These are phyloP conservation scores for Ictidomys tridecemlineatus DNA, from an alignment of 2,113 vertebrate species.

Conservation along the genomic window DNA sequence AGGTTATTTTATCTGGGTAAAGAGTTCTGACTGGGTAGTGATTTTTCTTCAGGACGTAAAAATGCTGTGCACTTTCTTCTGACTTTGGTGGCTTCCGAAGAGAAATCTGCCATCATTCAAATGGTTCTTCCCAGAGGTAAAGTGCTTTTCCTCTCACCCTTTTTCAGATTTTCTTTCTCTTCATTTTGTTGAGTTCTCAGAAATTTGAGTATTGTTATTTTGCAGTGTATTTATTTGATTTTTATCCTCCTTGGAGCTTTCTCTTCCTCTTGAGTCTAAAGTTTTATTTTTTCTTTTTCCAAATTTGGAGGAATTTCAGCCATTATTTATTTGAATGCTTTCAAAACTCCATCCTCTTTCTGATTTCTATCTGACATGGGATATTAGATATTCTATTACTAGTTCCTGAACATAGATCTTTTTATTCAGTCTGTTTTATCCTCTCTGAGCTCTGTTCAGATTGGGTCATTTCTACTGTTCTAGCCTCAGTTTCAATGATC, in stretches of 20 bases:
- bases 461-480: too few relatives aligned
- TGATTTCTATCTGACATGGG: too few relatives aligned
- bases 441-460: too few relatives aligned
- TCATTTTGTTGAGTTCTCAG: too few relatives aligned
- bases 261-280: neutral
- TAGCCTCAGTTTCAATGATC: neutral
- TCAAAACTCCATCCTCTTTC: too few relatives aligned
- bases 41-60: neutral
- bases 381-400: neutral
- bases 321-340: neutral
- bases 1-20: neutral
- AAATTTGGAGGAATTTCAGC: neutral
- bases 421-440: neutral
- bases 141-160: too few relatives aligned
- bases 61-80: neutral
- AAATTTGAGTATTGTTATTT: neutral
- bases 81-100: too few relatives aligned
- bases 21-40: neutral
- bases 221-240: neutral
- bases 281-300: neutral
- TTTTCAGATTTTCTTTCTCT: neutral
- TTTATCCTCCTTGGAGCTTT: neutral
- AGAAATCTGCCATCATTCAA: neutral
- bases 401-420: neutral
- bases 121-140: neutral